Base-by-base conservation (phyloP, 2,797 vertebrate species). In the Trematomus bernacchii region DNA sequence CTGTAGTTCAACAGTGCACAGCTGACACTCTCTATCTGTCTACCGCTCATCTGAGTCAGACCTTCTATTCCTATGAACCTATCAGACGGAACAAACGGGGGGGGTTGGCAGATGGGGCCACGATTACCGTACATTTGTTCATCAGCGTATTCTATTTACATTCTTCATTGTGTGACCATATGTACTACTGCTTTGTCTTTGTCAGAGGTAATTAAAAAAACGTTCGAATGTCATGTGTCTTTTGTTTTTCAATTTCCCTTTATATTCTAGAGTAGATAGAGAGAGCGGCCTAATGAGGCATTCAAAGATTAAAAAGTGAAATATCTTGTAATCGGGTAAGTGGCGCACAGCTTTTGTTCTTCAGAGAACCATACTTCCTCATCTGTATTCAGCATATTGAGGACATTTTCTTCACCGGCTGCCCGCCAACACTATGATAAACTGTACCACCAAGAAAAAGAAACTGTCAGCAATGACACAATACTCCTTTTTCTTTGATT, bases 181-280 rank as follows among this genome's bases (percentile, higher is more conserved):
- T 57, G 43, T 37, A 46, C 44, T 47, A 37, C 33, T 48, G 30
- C 16, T 40, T 64, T 71, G 59, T 81, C 76, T 89, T 81, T 71
- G 64, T 85, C 75, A 66, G 63, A 65, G 59, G 70, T 73, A 87
- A 86, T 90, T 82, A 86, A 71, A 79, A 21, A 57, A 62, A 33
- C 19, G 43, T 76, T 71, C 69, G 58, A 67, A 30, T 44, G 59
- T 70, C 65, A 44, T n/a, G 47, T 46, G 48, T 66, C 33, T 68
- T 30, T 72, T 80, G 47, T 69, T 67, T 55, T 30, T 76, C 37
- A 54, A 71, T 77, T 51, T 69, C 23, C 46, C 71, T 63, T 44
- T 51, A 40, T 42, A 53, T 43, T 67, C 33, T 51, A 37, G 44
- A 72, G 60, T 40, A 54, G 43, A 73, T 66, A 47, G 42, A 52